Base-by-base conservation (phyloP, 53 echinoderm and acorn worm species). In the Hippasteria phrygiana region DNA sequence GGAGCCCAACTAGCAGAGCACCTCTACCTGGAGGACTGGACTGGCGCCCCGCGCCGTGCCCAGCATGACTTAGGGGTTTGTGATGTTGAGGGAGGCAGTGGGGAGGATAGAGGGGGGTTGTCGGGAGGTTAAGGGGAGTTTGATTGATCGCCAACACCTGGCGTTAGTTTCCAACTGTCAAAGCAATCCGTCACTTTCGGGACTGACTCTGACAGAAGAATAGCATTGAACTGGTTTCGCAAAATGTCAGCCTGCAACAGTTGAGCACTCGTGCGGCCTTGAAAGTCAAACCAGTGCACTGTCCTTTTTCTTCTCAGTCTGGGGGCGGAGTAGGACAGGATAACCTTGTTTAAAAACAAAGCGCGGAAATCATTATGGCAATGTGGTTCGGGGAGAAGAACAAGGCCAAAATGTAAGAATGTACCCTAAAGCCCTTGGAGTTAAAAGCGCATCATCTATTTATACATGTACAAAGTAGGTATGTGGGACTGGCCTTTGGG, bases 101-200 rank as follows among this genome's bases (percentile, higher is more conserved):
- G 43, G 73, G 73, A 73, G 32, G 27, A 17, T 9, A 0, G 35
- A 12, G 41, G 20, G 67, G 41, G 41, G 73, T 73, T 73, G 73
- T 42, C 42, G 10, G 10, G n/a, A 40, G 41, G 14, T 73, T 42
- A 1, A 33, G 16, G n/a, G n/a, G 73, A 1, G 14, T 40, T 39
- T 73, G 73, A 73, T 73, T 20, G 73, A 73, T 73, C 8, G 43
- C 27, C 18, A 18, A 8, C 73, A 73, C 73, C 42, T 73, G 73
- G 18, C 20, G 5, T 22, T 40, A 6, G 73, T 73, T 73, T 73
- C 73, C 73, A 39, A 9, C 73, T 39, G 73, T 73, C 73, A 73
- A 73, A 73, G 2, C 43, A 43, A 73, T 73, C 73, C n/a, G 18
- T 73, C 73, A 31, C 6, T 31, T 5, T 20, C 8, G 4, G 3